These are phyloP conservation scores for Euplexia lucipara DNA, from an alignment of 2,888 invertebrate genomes.

Conservation along the genomic window DNA sequence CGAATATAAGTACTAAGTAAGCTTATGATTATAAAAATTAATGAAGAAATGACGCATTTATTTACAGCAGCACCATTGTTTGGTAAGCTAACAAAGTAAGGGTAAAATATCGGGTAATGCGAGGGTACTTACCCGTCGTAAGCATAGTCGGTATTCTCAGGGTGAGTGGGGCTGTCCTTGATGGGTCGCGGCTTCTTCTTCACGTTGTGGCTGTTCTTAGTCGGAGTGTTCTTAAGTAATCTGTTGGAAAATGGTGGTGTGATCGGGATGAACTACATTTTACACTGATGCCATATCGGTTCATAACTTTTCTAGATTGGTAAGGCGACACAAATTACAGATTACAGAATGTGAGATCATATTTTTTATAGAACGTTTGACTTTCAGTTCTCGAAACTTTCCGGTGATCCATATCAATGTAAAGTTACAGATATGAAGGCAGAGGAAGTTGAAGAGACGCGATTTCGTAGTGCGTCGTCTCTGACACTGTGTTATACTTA, in stretches of 20 bases:
- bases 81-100: background rate
- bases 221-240: slow-evolving; percentile 83
- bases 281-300: too few species aligned
- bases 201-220: slow-evolving; percentile 78
- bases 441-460: too few species aligned
- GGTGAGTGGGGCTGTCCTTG: slow-evolving; percentile 80
- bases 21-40: slow-evolving; percentile 10
- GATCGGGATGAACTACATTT: slow-evolving; percentile 10
- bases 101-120: background rate
- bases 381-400: too few species aligned
- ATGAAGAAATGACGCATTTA: slow-evolving; percentile 8
- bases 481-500: too few species aligned
- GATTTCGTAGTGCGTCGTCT: too few species aligned
- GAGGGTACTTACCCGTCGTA: slow-evolving; percentile 79
- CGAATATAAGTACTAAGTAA: slow-evolving; percentile 26
- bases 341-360: too few species aligned
- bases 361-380: too few species aligned
- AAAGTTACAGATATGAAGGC: too few species aligned
- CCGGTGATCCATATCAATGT: too few species aligned
- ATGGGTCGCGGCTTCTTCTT: slow-evolving; percentile 82
- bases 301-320: too few species aligned
- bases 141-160: slow-evolving; percentile 83
- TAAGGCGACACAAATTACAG: too few species aligned
- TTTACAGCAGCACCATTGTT: slow-evolving; percentile 25
- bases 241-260: slow-evolving; percentile 62